Conservation (phyloP, 35 echinoderm and acorn worm genomes). For the Apostichopus japonicus region DNA sequence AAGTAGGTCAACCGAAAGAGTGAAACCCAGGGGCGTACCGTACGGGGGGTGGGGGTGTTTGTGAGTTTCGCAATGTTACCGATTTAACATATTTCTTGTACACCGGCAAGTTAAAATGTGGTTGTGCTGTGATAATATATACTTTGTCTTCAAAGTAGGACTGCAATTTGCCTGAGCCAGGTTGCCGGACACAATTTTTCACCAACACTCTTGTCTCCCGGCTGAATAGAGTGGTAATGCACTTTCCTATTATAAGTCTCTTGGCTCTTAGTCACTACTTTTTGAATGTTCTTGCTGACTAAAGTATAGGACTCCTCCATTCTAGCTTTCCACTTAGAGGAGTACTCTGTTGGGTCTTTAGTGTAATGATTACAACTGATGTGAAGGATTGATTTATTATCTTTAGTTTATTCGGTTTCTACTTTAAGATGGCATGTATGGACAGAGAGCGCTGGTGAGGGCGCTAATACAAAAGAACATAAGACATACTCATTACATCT, state of each 20-base stretch:
- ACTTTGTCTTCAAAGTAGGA: slow-evolving; percentile 64
- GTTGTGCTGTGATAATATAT: background rate
- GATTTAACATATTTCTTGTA: slow-evolving; percentile 45
- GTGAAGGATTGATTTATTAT: no score
- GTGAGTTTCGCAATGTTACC: no score
- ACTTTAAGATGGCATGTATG: no score
- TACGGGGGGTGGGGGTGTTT: no score
- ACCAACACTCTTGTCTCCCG: slow-evolving; percentile 71
- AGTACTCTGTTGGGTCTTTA: slow-evolving; percentile 46
- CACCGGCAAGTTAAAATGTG: slow-evolving; percentile 50
- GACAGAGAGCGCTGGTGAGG: no score
- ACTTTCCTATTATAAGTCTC: background rate
- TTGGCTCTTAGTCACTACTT: background rate
- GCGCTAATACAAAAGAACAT: no score
- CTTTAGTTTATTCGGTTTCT: no score
- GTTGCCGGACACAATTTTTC: slow-evolving; percentile 43
- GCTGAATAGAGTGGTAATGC: background rate
- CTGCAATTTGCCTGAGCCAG: slow-evolving; percentile 71
- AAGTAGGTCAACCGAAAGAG: no score
- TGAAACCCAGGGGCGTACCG: no score
- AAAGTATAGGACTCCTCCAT: slow-evolving; percentile 66
- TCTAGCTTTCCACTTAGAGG: slow-evolving; percentile 61
- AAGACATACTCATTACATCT: no score
- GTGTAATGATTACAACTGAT: no score
- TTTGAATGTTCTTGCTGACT: slow-evolving; percentile 24